Conservation (phyloP, 2,797 vertebrate genomes). For the Epinephelus coioides region DNA sequence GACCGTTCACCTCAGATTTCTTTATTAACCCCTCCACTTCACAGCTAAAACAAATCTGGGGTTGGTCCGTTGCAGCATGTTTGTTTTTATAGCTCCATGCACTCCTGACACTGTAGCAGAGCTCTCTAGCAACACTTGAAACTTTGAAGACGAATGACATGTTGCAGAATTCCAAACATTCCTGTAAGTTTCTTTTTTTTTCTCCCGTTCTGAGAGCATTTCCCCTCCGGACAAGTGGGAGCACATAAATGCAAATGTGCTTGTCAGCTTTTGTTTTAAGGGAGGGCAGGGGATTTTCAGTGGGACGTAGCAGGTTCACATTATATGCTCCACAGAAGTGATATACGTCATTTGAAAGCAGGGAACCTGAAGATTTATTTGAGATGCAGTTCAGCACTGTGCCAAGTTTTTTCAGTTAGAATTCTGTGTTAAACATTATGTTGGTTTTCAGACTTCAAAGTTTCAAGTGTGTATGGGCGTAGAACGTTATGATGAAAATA, state of each 20-base stretch:
- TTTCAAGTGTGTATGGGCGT: too few species aligned
- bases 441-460: too few species aligned
- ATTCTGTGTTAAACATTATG: too few species aligned
- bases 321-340: too few species aligned
- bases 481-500: too few species aligned
- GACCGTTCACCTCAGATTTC: neutral
- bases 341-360: too few species aligned
- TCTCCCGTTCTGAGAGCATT: conserved; percentile 1
- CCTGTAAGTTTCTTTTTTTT: conserved; percentile 36
- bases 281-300: too few species aligned
- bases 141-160: conserved; percentile 46
- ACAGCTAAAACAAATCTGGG: neutral
- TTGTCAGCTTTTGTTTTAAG: conserved; percentile 43
- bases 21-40: neutral
- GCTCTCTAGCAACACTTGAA: conserved; percentile 44
- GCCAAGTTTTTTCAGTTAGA: too few species aligned
- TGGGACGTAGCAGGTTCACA: too few species aligned
- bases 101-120: neutral
- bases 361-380: too few species aligned
- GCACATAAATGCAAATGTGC: conserved; percentile 39
- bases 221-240: conserved; percentile 57
- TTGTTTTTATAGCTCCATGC: conserved; percentile 22
- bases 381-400: too few species aligned
- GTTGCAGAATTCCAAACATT: conserved; percentile 78
- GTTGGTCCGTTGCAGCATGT: conserved; percentile 1